phyloP scores from a whole-genome alignment of 2,797 vertebrate species.

The Chelmon rostratus region DNA sequence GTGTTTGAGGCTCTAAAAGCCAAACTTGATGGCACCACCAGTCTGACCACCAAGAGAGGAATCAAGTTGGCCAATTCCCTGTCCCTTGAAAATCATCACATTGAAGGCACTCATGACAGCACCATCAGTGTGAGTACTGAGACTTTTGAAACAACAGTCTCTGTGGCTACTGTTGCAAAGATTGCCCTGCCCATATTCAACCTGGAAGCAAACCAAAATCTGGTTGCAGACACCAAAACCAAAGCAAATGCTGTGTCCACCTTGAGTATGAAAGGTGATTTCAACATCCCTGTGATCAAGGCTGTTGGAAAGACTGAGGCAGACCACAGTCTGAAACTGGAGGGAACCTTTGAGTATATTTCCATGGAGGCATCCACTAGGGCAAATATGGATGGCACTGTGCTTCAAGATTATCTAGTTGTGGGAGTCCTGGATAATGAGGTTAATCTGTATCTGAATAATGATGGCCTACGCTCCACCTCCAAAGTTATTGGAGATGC shows the following conservation, averaged over 20 bases:
- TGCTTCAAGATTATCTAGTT: conserved; percentile 81
- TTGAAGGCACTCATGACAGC: conserved; percentile 91
- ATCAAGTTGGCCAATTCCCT: conserved; percentile 92
- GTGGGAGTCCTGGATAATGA: conserved; percentile 87
- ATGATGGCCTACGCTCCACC: conserved; percentile 86
- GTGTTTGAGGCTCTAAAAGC: conserved; percentile 88
- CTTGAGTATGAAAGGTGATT: conserved; percentile 85
- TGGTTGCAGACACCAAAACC: conserved; percentile 88
- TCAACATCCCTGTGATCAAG: conserved; percentile 80
- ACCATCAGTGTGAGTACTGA: conserved; percentile 87
- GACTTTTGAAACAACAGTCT: conserved; percentile 82
- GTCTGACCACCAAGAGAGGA: conserved; percentile 90
- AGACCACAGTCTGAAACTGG: conserved; percentile 87
- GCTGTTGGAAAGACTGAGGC: conserved; percentile 81
- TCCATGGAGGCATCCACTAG: conserved; percentile 87
- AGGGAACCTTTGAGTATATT: conserved; percentile 84
- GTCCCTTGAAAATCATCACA: conserved; percentile 84
- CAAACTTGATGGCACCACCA: conserved; percentile 92
- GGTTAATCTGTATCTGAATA: conserved; percentile 87
- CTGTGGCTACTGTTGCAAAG: conserved; percentile 83
- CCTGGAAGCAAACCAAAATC: conserved; percentile 88
- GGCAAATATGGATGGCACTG: conserved; percentile 83
- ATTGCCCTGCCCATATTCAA: conserved; percentile 83
- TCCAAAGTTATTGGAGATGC: conserved; percentile 83
- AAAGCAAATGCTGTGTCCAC: conserved; percentile 85